A percentile compares a stretch with the other conserved stretches of the same genome.
phyloP scores from a whole-genome alignment of 1,140 invertebrate genomes.

The Ceratosolen solmsi region DNA sequence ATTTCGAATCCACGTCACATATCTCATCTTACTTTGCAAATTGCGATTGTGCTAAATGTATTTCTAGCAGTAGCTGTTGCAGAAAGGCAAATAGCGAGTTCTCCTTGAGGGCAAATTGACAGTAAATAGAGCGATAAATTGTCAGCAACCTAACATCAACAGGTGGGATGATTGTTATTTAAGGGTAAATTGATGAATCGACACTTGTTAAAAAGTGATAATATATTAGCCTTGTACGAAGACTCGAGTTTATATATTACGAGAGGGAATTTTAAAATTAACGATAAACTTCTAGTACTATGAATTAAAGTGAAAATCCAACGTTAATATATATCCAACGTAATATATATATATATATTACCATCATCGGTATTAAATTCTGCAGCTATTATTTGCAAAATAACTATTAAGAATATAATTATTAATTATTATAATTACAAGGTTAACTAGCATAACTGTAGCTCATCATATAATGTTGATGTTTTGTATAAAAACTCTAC shows the following conservation, averaged over 20 bases:
- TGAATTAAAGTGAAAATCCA: too few species aligned
- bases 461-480: not conserved
- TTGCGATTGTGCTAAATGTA: not conserved
- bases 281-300: not conserved
- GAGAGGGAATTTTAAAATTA: not conserved
- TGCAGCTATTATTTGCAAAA: too few species aligned
- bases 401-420: not conserved
- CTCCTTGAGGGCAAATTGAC: not conserved
- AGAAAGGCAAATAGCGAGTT: not conserved
- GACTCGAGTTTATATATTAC: not conserved
- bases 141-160: not conserved
- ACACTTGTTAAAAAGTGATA: not conserved
- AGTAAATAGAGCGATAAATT: not conserved
- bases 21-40: not conserved
- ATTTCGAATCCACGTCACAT: not conserved
- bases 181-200: constrained; percentile 3
- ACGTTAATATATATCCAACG: too few species aligned
- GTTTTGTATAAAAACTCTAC: not conserved
- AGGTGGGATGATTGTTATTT: not conserved
- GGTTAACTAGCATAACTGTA: not conserved
- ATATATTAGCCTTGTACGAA: not conserved
- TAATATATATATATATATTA: too few species aligned
- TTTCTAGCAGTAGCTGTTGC: not conserved
- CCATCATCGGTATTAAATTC: too few species aligned
- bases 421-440: not conserved